Percentiles rank a stretch among this genome's conserved stretches.
Evolutionary conservation across 2,113 vertebrate species (phyloP).

Genomic region (Camelus dromedarius): DNA sequence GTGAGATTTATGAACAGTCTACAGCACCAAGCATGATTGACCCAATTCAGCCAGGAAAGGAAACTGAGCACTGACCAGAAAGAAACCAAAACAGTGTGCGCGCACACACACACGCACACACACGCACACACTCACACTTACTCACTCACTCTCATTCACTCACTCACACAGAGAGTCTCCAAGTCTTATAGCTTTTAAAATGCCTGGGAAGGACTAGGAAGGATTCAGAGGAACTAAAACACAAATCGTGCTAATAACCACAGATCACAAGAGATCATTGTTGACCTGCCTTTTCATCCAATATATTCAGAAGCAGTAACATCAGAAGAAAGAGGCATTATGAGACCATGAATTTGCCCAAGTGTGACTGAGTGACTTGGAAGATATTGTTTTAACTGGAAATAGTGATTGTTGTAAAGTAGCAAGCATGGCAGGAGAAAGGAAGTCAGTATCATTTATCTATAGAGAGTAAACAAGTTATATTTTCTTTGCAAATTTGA

Average conservation of each 20-base stretch:
- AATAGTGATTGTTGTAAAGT: background rate
- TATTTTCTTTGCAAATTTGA: background rate
- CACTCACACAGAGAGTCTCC: background rate
- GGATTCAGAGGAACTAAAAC: background rate
- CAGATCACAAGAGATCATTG: background rate
- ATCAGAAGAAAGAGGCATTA: background rate
- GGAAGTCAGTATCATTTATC: background rate
- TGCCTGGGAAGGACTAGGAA: background rate
- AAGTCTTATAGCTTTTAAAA: background rate
- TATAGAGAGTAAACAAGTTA: background rate
- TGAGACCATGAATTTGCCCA: background rate
- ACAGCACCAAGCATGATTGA: background rate
- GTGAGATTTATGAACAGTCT: background rate
- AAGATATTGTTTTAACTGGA: background rate
- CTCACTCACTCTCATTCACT: background rate
- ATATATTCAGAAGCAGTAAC: background rate
- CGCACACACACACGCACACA: background rate
- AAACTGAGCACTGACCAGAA: background rate
- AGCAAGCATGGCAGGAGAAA: background rate
- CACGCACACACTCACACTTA: background rate
- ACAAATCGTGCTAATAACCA: background rate
- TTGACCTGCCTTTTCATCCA: too few relatives aligned
- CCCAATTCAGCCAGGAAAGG: background rate
- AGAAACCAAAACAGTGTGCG: background rate
- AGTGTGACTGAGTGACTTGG: background rate